Base-by-base conservation (phyloP, 2,888 invertebrate species). In the Chouioia cunea region DNA sequence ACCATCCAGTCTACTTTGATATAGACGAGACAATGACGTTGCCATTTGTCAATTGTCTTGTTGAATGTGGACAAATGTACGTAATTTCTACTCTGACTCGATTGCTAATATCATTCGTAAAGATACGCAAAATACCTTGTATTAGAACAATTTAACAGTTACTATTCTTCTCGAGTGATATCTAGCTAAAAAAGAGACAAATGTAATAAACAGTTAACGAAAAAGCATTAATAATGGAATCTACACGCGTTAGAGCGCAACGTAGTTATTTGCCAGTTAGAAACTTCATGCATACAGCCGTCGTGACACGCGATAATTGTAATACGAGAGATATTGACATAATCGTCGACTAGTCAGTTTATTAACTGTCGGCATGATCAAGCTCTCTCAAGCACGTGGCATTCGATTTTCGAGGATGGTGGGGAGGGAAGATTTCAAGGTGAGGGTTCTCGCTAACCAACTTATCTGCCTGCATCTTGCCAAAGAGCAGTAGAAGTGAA, bases 391-490 rank as follows among this genome's bases (percentile, higher is more conserved):
- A 60, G 16, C 14, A 15, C 47, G 72, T 77, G 78, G 79, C 79
- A 82, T 81, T 81, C 78, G 81, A 80, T 80, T 65, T 79, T 78
- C 80, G 77, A 77, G 36, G 36, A 36, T 36, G 36, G 6, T 36
- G 12, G 36, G 36, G 36, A 36, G 73, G 77, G 78, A 80, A 81
- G 79, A 81, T 81, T 79, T 79, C 80, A 81, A 82, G 82, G 82
- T 82, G 79, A 81, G 78, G 75, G 77, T 76, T 78, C 78, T 74
- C 52, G 57, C 62, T 72, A 62, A 70, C 77, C 74, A 78, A 79
- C 78, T 78, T 79, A 77, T 77, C 77, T 81, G 79, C 79, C 79
- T 79, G 82, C 80, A 81, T 82, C 80, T 79, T 77, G 77, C 67
- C 73, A 73, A 72, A 78, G 80, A 78, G 76, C 78, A 75, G 77